Conservation (phyloP, 2,888 invertebrate species). For the Glyphotaelius pellucidus region DNA sequence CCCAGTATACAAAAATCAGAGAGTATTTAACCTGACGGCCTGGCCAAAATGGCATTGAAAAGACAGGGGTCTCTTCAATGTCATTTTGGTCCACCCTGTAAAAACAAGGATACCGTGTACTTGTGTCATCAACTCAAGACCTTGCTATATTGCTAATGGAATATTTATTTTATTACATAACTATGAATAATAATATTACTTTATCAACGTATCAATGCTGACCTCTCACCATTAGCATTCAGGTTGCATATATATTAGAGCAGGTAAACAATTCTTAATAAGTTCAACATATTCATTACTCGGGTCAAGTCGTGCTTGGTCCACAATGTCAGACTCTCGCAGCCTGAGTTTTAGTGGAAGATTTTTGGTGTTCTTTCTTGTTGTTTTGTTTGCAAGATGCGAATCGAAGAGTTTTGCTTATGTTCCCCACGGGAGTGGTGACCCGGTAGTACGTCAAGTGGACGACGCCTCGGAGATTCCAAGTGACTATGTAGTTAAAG, state of each 20-base stretch:
- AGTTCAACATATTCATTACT: neutral
- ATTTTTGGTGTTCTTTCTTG: constrained; percentile 15
- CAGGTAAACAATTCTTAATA: neutral
- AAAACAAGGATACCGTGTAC: no score
- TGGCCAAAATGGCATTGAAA: no score
- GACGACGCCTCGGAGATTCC: constrained; percentile 71
- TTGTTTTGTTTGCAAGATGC: constrained; percentile 40
- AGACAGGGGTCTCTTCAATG: no score
- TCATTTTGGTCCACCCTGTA: no score
- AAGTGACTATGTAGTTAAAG: constrained; percentile 73
- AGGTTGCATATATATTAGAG: neutral
- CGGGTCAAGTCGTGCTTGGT: neutral
- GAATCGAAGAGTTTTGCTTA: constrained; percentile 45
- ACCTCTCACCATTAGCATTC: neutral
- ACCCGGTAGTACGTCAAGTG: constrained; percentile 67
- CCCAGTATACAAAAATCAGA: no score
- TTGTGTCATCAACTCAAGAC: no score
- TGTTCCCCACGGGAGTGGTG: neutral
- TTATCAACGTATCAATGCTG: no score
- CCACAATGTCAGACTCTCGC: constrained; percentile 8
- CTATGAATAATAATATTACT: no score
- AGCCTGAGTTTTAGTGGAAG: neutral
- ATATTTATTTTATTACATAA: no score
- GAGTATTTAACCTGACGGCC: no score
- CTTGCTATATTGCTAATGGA: no score